Conservation (phyloP, 2,113 vertebrate genomes). For the Pelecanus crispus region DNA sequence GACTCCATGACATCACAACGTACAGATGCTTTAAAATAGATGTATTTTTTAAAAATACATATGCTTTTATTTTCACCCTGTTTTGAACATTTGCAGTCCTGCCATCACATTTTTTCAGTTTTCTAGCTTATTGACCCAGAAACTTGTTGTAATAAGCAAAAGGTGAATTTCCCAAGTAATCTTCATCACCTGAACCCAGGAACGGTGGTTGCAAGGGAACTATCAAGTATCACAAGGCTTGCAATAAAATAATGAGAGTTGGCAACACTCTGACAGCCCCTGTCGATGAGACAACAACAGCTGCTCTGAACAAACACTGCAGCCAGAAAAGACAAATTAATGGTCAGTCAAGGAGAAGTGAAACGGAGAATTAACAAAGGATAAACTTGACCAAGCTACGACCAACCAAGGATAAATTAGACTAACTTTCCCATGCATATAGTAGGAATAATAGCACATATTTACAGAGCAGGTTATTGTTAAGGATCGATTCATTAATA, state of each 20-base stretch:
- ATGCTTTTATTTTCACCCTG: not conserved
- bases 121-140: not conserved
- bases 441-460: not conserved
- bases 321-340: not conserved
- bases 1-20: not conserved
- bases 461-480: not conserved
- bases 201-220: not conserved
- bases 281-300: not conserved
- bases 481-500: not conserved
- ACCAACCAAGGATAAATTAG: not conserved
- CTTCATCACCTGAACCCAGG: not conserved
- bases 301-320: not conserved
- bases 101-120: not conserved
- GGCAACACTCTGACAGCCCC: not conserved
- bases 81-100: not conserved
- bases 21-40: not conserved
- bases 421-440: not conserved
- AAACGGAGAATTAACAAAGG: not conserved
- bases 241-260: not conserved
- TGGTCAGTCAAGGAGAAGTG: not conserved
- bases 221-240: conserved; percentile 1
- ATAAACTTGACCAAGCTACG: not conserved
- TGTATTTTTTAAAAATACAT: not conserved
- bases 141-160: not conserved
- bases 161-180: not conserved